These are phyloP conservation scores for Coecobrya sp. DNA, from an alignment of 2,888 invertebrate species.

Conservation along the genomic window DNA sequence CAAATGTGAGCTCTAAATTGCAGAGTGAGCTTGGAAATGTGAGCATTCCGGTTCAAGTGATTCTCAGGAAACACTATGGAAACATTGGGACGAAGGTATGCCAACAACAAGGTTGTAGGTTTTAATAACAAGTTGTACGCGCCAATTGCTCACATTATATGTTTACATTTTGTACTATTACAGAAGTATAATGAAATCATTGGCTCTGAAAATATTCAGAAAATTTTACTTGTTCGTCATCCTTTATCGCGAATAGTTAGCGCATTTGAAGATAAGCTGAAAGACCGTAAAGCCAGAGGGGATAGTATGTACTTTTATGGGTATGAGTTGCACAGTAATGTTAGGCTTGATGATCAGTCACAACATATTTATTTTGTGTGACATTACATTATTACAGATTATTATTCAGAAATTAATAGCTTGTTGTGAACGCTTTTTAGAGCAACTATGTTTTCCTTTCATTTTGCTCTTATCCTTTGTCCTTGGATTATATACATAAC, in stretches of 20 bases:
- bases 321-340: slow-evolving; percentile 56
- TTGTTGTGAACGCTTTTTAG: too few species aligned
- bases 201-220: slow-evolving; percentile 68
- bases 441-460: too few species aligned
- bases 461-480: too few species aligned
- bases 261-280: slow-evolving; percentile 84
- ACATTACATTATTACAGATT: too few species aligned
- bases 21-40: slow-evolving; percentile 55
- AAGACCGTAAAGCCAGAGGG: slow-evolving; percentile 78
- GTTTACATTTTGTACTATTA: slow-evolving; percentile 7
- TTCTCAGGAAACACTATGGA: slow-evolving; percentile 82
- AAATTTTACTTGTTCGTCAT: slow-evolving; percentile 83
- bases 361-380: not conserved
- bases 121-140: too few species aligned
- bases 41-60: slow-evolving; percentile 81
- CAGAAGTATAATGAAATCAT: slow-evolving; percentile 79
- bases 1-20: not conserved
- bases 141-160: too few species aligned
- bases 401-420: too few species aligned
- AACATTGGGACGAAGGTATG: slow-evolving; percentile 80
- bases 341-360: not conserved
- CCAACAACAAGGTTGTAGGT: not conserved
- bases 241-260: slow-evolving; percentile 85
- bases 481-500: too few species aligned
- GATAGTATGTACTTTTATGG: slow-evolving; percentile 85